Conservation (phyloP, 2,888 invertebrate species). For the Drosophila kuntzei region DNA sequence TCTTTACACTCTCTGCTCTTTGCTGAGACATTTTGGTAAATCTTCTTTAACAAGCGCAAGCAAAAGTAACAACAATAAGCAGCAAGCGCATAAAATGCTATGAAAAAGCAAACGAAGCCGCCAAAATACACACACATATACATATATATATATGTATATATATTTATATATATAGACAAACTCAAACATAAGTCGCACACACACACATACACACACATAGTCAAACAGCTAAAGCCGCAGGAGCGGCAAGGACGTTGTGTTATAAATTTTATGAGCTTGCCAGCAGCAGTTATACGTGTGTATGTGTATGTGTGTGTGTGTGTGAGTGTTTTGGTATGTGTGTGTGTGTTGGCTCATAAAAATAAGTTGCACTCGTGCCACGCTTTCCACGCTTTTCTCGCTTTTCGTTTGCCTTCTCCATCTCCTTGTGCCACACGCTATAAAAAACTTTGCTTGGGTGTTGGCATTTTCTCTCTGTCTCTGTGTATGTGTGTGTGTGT, state of each 20-base stretch:
- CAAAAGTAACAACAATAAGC: conserved; percentile 46
- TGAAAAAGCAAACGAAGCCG: conserved; percentile 78
- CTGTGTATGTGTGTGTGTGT: conserved; percentile 16
- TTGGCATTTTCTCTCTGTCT: conserved; percentile 60
- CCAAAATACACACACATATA: conserved; percentile 49
- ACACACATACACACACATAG: conserved; percentile 29
- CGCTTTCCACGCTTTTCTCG: conserved; percentile 62
- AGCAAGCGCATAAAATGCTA: conserved; percentile 74
- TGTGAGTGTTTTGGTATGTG: conserved; percentile 36
- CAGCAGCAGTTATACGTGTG: conserved; percentile 54
- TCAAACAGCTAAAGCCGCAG: conserved; percentile 66
- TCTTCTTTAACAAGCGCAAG: conserved; percentile 75
- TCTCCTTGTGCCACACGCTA: conserved; percentile 5
- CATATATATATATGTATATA: conserved; percentile 34
- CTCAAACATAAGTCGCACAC: conserved; percentile 48
- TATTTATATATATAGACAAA: conserved; percentile 32
- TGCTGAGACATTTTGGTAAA: conserved; percentile 77
- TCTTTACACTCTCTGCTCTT: conserved; percentile 13
- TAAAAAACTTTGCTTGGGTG: conserved; percentile 63
- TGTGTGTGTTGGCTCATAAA: conserved; percentile 73
- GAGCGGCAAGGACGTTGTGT: conserved; percentile 81
- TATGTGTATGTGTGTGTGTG: conserved; percentile 38
- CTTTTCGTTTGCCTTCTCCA: conserved; percentile 38
- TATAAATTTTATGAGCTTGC: conserved; percentile 83
- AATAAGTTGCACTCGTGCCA: conserved; percentile 82